Evolutionary conservation across 1,140 invertebrate genomes (phyloP).

Genomic region (Heterodera schachtii): DNA sequence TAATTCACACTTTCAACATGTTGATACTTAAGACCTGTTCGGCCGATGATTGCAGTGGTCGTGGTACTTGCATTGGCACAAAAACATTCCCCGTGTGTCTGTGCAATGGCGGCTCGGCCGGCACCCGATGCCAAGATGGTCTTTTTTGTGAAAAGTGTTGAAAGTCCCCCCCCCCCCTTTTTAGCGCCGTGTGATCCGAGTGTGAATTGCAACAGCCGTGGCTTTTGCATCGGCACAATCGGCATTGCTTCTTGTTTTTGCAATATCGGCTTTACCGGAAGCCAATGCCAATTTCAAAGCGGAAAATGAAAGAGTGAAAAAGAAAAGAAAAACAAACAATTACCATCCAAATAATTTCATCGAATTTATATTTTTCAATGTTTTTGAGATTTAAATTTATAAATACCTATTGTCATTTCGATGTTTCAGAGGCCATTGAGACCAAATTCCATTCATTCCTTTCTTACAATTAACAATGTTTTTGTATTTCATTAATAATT

Average conservation of each 20-base stretch:
- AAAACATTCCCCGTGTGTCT: conserved; percentile 37
- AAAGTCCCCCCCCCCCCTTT: neutral
- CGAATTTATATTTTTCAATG: neutral
- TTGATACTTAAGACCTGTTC: conserved; percentile 22
- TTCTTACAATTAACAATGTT: too few species aligned
- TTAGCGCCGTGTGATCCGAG: conserved; percentile 29
- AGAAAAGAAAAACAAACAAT: neutral
- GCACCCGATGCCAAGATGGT: conserved; percentile 31
- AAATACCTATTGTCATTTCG: too few species aligned
- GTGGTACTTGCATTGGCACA: conserved; percentile 42
- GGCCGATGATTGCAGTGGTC: conserved; percentile 29
- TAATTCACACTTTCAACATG: too few species aligned
- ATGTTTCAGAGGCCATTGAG: too few species aligned
- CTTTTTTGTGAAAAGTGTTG: neutral
- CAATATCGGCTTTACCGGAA: conserved; percentile 33
- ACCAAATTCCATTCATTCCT: too few species aligned
- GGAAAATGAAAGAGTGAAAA: neutral
- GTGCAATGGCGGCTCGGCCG: conserved; percentile 33
- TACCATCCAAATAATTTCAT: neutral
- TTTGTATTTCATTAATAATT: too few species aligned
- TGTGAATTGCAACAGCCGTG: conserved; percentile 37
- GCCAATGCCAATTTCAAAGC: conserved; percentile 30
- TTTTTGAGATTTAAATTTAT: neutral
- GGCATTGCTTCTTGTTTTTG: conserved; percentile 32
- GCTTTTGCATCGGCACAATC: conserved; percentile 35